Base-by-base conservation (phyloP, 1,140 invertebrate genomes). In the Leptinotarsa lineolata region DNA sequence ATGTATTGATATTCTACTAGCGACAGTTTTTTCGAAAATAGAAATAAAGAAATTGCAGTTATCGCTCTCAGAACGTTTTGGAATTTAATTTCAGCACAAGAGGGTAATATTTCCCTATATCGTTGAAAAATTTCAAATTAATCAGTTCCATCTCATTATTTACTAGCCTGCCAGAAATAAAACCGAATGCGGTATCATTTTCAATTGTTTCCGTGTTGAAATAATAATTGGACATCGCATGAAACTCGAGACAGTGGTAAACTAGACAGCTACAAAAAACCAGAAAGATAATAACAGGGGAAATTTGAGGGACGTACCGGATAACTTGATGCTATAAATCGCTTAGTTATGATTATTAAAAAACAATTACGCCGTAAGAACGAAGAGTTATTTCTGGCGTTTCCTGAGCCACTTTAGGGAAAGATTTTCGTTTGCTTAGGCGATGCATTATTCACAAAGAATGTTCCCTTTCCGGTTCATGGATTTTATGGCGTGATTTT, bases 401-500 rank as follows among this genome's bases (percentile, higher is more conserved):
- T 76, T 76, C 74, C 74, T 67, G 72, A 72, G 75, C 61, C 68
- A 71, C 68, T 76, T 76, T 72, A 68, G 48, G 48, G 12, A 22
- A 68, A 44, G 69, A 76, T 77, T 74, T 77, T 72, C 70, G 76
- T 77, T 77, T 77, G 72, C 76, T 77, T 69, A 75, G 73, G 68
- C 73, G 74, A 75, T 73, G 72, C 74, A 77, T 77, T 75, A 77
- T 75, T 75, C 74, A 75, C 70, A 77, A 73, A 75, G 74, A 77
- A 77, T 75, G 74, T 77, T 75, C 68, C 68, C 60, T 73, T 75
- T 75, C 74, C 76, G 74, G 71, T 71, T 73, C 74, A 73, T 75
- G 71, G 72, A 64, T 68, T 77, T 75, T 75, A 73, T 75, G 70
- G 76, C 67, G 76, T 67, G 72, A 75, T 75, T 77, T 77, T 73